Conservation (phyloP, 2,113 vertebrate genomes). For the Brachirus orientalis region DNA sequence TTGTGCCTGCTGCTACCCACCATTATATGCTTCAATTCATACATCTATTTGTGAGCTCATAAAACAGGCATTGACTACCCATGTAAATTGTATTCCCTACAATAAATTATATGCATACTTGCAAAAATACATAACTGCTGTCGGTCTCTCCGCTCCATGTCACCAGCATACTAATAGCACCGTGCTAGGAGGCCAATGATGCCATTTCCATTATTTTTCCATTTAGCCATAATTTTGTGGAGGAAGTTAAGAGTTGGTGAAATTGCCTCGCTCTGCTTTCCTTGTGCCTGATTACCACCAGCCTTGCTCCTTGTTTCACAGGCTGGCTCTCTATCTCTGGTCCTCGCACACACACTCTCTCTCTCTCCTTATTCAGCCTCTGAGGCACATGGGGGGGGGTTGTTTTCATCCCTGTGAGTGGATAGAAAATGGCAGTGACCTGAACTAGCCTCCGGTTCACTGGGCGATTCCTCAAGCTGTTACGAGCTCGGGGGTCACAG, state of each 20-base stretch:
- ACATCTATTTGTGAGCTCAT: slow-evolving; percentile 99
- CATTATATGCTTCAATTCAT: slow-evolving; percentile 99
- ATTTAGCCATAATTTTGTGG: slow-evolving; percentile 74
- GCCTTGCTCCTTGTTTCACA: slow-evolving; percentile 32
- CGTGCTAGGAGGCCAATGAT: slow-evolving; percentile 74
- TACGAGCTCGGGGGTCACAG: slow-evolving; percentile 51
- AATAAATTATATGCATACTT: slow-evolving; percentile 99
- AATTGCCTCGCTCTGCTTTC: slow-evolving; percentile 62
- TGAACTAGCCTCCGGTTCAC: slow-evolving; percentile 68
- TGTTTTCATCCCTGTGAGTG: slow-evolving; percentile 69
- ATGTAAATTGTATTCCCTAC: slow-evolving; percentile 99
- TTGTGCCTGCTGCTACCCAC: slow-evolving; percentile 96
- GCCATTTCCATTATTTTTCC: slow-evolving; percentile 78
- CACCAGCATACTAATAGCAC: slow-evolving; percentile 94
- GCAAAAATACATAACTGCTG: slow-evolving; percentile 99
- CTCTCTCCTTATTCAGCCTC: slow-evolving; percentile 45
- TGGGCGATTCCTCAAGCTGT: slow-evolving; percentile 66
- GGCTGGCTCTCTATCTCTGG: slow-evolving; percentile 37
- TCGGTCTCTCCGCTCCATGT: slow-evolving; percentile 86
- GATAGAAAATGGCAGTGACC: slow-evolving; percentile 75
- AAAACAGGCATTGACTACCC: slow-evolving; percentile 99
- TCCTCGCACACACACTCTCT: neutral
- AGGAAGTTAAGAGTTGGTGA: slow-evolving; percentile 71
- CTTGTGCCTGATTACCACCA: slow-evolving; percentile 31
- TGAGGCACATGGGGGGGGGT: slow-evolving; percentile 59